phyloP scores from a whole-genome alignment of 2,888 invertebrate species.

The Diloba caeruleocephala region DNA sequence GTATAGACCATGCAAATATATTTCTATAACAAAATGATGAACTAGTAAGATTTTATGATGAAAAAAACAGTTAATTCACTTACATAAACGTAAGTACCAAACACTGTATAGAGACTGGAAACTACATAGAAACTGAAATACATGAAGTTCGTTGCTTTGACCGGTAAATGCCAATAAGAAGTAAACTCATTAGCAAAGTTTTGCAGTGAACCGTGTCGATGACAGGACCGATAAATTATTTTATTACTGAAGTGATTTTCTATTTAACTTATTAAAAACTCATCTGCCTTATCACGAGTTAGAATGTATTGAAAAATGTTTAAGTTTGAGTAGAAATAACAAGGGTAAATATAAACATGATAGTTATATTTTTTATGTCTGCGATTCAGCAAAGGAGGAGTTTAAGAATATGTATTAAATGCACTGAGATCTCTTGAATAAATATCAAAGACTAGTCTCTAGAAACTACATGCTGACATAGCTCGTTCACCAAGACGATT shows the following conservation, averaged over 20 bases:
- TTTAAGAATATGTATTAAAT: not conserved
- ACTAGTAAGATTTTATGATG: no score
- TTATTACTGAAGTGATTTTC: conserved; percentile 54
- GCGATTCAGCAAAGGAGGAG: no score
- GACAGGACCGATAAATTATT: conserved; percentile 47
- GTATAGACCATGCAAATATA: no score
- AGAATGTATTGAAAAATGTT: no score
- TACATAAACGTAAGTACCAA: not conserved
- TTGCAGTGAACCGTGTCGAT: conserved; percentile 43
- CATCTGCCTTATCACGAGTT: not conserved
- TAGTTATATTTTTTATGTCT: no score
- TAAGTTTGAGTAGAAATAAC: no score
- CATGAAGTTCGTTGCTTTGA: conserved; percentile 52
- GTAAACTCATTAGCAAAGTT: conserved; percentile 60
- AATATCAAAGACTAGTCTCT: not conserved
- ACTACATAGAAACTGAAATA: conserved; percentile 59
- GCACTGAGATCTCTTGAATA: conserved; percentile 4
- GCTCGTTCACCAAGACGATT: no score
- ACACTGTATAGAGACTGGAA: conserved; percentile 29
- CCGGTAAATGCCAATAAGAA: conserved; percentile 56
- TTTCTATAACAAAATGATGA: no score
- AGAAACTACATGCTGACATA: not conserved
- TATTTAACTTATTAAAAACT: conserved; percentile 25
- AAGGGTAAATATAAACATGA: no score
- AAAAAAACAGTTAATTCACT: conserved; percentile 1